These are phyloP conservation scores for Notolabrus celidotus DNA, from an alignment of 2,797 vertebrate genomes.

Conservation along the genomic window DNA sequence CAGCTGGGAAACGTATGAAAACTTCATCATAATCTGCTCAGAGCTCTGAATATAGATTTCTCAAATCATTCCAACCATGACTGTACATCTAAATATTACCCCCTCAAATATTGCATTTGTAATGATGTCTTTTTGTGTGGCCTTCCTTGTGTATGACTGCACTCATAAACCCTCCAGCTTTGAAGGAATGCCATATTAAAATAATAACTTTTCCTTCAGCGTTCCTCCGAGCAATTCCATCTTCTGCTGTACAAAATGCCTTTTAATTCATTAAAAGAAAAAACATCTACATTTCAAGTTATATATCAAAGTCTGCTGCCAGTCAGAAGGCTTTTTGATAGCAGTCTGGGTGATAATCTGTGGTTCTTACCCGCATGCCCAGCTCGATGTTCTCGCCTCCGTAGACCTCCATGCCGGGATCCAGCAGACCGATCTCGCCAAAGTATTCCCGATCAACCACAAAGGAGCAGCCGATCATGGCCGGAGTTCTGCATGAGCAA, in stretches of 20 bases:
- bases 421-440: slow-evolving; percentile 94
- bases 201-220: slow-evolving; percentile 34
- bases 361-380: slow-evolving; percentile 94
- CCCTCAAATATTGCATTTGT: slow-evolving; percentile 63
- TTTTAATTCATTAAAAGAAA: slow-evolving; percentile 26
- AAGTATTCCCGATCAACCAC: slow-evolving; percentile 97
- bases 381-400: slow-evolving; percentile 98
- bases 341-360: no score
- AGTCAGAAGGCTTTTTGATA: no score
- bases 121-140: slow-evolving; percentile 63
- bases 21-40: slow-evolving; percentile 69
- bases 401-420: slow-evolving; percentile 98
- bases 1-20: slow-evolving; percentile 57
- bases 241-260: slow-evolving; percentile 8
- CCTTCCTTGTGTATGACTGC: slow-evolving; percentile 21
- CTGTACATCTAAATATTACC: slow-evolving; percentile 54
- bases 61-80: slow-evolving; percentile 59
- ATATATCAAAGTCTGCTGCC: slow-evolving; percentile 18
- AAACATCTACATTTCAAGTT: slow-evolving; percentile 13
- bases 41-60: slow-evolving; percentile 70
- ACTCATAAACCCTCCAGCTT: slow-evolving; percentile 30
- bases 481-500: slow-evolving; percentile 90
- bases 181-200: slow-evolving; percentile 56
- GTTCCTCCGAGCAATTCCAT: slow-evolving; percentile 38
- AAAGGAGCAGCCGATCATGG: slow-evolving; percentile 99